Base-by-base conservation (phyloP, 1,140 invertebrate genomes). In the Lepidurus packardi region DNA sequence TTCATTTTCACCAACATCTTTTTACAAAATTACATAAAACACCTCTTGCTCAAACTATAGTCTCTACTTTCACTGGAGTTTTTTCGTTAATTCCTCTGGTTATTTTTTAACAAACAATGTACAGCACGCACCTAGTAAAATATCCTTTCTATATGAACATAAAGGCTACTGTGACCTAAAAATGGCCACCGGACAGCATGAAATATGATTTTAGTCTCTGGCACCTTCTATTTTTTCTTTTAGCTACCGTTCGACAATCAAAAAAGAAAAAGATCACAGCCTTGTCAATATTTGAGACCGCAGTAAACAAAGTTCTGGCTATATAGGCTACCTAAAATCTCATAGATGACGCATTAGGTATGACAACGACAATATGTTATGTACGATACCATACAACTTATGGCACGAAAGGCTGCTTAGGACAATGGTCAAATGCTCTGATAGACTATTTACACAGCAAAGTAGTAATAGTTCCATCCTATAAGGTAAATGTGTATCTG, bases 221-320 rank as follows among this genome's bases (percentile, higher is more conserved):
- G 53, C 53, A 65, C 53, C 53, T 65, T 16, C 53, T 16, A 21
- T 65, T 65, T 65, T 21, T 21, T 65, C 21, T 21, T 21, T n/a
- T 65, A 11, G 53, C 53, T 65, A 65, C 53, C 53, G 53, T 65
- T n/a, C 53, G 21, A 65, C 16, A 65, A 65, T n/a, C 53, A 65
- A 65, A 65, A 65, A 65, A 65, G 16, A 21, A 65, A n/a, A 65
- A 65, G 53, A 65, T 65, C 53, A 65, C 53, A 65, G 53, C 53
- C 53, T 65, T 65, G 53, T 65, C 53, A 65, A 65, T 65, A 65
- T 65, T 65, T 65, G 53, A 65, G 53, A 65, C 53, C 53, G 53
- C 53, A 65, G 53, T n/a, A 65, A 65, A 13, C 16, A 65, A 65
- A 65, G 9, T 9, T 65, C 21, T 65, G 53, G 16, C n/a, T 65